Evolutionary conservation across 1,140 invertebrate species (phyloP), one percentile per base, ranked within the genome.

Genomic region (Rhagoletis pomonella): DNA sequence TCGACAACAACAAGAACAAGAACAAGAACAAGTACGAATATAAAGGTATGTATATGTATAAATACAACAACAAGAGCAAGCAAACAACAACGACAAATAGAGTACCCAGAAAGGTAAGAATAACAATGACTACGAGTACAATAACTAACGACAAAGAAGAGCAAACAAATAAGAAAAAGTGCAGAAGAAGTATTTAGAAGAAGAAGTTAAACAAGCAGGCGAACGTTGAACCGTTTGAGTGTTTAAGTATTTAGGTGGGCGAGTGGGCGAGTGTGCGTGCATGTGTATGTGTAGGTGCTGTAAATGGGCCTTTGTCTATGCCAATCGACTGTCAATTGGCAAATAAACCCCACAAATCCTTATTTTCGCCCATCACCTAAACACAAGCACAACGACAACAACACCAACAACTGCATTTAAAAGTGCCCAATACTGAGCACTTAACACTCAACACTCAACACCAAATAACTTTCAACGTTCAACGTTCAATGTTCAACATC

Each of bases 121-220:
- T 60, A 86, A 47, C 84, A 86, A 86, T 62, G 84, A 86, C 84
- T 86, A 62, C 60, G 44, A 60, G 44, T 62, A 86, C 84, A 42
- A 62, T 59, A 86, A 29, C 29, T 29, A 29, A 29, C 29, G 29
- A 29, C 29, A 29, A 29, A 60, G 84, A 86, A 86, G 60, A 86
- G 84, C 84, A 86, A 86, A 64, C 84, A 86, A 86, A 64, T 64
- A 62, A 17, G 58, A 86, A 86, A 19, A 86, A 60, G 84, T 62
- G 39, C 58, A 86, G 59, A 62, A 86, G 58, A 44, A 86, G 60
- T n/a, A n/a, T n/a, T n/a, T n/a, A 86, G 58, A 86, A 86, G 84
- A 62, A 86, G 42, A 86, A 44, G 39, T 42, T 29, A 86, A 59
- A 62, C 39, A 64, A 86, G 44, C 14, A 58, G 47, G 62, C 14